A percentile compares a stretch with the other conserved stretches of the same genome.
Evolutionary conservation across 2,797 vertebrate species (phyloP).

Genomic region (Valencia hispanica): DNA sequence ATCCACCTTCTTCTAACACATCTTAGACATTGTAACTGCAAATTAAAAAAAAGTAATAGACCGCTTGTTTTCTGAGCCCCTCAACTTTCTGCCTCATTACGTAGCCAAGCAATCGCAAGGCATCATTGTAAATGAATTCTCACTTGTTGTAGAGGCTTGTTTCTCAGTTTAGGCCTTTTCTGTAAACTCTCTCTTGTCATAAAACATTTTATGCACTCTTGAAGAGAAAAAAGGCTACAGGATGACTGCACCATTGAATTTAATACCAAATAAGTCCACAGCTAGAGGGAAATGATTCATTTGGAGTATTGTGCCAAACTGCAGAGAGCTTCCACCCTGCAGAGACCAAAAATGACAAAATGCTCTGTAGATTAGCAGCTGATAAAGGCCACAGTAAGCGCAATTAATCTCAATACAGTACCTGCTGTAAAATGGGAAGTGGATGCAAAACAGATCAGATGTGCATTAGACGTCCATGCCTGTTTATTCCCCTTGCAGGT

Average conservation of each 20-base stretch:
- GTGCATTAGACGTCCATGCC: slow-evolving; percentile 2
- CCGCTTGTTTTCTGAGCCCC: neutral
- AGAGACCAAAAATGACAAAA: neutral
- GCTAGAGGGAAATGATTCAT: neutral
- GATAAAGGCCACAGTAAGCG: neutral
- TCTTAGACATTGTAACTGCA: neutral
- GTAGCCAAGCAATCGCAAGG: neutral
- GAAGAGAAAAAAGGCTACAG: neutral
- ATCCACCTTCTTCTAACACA: neutral
- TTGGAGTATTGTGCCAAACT: slow-evolving; percentile 6
- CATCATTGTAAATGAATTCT: neutral
- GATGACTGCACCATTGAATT: slow-evolving; percentile 3
- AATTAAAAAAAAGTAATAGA: neutral
- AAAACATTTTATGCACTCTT: slow-evolving; percentile 3
- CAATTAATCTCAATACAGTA: neutral
- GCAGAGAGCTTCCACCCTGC: slow-evolving; percentile 4
- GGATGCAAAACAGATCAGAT: slow-evolving; percentile 1
- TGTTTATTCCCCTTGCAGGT: slow-evolving; percentile 73
- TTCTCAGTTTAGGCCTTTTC: neutral
- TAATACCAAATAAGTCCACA: slow-evolving; percentile 32
- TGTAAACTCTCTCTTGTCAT: neutral
- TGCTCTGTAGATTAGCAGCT: neutral
- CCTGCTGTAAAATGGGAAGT: neutral
- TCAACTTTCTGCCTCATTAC: neutral
- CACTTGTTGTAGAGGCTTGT: neutral